Base-by-base conservation (phyloP, 1,140 invertebrate genomes). In the Trachymyrmex cornetzi region DNA sequence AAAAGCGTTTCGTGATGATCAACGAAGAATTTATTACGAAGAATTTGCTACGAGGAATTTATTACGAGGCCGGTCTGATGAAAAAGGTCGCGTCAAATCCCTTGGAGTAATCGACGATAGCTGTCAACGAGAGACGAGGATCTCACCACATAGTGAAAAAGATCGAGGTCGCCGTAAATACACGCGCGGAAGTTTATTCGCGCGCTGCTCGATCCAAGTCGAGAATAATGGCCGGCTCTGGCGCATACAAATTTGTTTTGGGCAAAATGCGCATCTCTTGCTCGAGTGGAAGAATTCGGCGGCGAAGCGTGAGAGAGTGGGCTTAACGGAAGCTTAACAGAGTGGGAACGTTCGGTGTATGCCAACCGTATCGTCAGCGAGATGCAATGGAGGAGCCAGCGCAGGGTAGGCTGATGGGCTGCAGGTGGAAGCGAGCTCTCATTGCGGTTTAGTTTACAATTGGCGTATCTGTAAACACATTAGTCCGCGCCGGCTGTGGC, bases 401-500 rank as follows among this genome's bases (percentile, higher is more conserved):
- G 6, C 7, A 19, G 14, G 30, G 7, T 59, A 57, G 55, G 30
- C 69, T 11, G 34, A 19, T 44, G 48, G 16, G 81, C 38, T 50
- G 67, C 69, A 86, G 67, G 7, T 87, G 74, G 66, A 24, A 55
- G 48, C 27, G 53, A 50, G 53, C 63, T 53, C 30, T 67, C 61
- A 69, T 82, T 81, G 81, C 50, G 89, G 89, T 90, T 81, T 90
- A 63, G 86, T 90, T 91, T 88, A 77, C 89, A 90, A 90, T 90
- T 67, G 89, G 63, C 77, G 85, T 71, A 87, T 90, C 82, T 87
- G 90, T 89, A 91, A 91, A 91, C 89, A 90, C 89, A 89, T 91
- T 91, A 89, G 82, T 89, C 57, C 5, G 77, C 69, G 71, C 61
- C 64, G 64, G 16, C 14, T 22, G 34, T 3, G 77, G 72, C 77